Evolutionary conservation across 92 coral and sea anemone species (phyloP).

Genomic region (Porites lobata): DNA sequence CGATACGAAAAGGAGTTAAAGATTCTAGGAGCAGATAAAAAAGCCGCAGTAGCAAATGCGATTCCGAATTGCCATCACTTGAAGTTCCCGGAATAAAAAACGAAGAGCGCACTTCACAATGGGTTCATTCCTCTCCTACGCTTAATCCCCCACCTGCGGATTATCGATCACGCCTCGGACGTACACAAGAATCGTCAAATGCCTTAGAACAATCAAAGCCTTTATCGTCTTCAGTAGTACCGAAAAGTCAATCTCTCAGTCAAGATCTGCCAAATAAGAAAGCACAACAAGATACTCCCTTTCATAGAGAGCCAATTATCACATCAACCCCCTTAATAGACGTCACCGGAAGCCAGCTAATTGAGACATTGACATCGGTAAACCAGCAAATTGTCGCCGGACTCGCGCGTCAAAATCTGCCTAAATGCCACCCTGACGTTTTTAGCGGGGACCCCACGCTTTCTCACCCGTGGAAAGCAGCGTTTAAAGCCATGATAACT

Average conservation of each 20-base stretch:
- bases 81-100: background rate
- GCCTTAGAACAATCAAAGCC: too few species aligned
- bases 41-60: slow-evolving; percentile 53
- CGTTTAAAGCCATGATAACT: slow-evolving; percentile 57
- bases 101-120: background rate
- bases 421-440: slow-evolving; percentile 19
- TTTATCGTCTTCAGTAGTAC: too few species aligned
- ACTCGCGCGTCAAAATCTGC: slow-evolving; percentile 40
- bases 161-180: too few species aligned
- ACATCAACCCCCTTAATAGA: background rate
- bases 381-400: slow-evolving; percentile 45
- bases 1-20: slow-evolving; percentile 56
- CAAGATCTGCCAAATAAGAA: too few species aligned
- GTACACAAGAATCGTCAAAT: too few species aligned
- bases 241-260: too few species aligned
- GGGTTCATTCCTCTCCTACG: background rate
- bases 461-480: slow-evolving; percentile 54
- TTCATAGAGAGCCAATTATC: too few species aligned
- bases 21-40: background rate
- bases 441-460: slow-evolving; percentile 45
- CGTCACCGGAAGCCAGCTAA: slow-evolving; percentile 38
- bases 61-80: background rate
- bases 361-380: slow-evolving; percentile 36
- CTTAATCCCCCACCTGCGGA: background rate
- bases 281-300: too few species aligned